Evolutionary conservation across 1,140 invertebrate species (phyloP).

Genomic region (Drosophila paulistorum): DNA sequence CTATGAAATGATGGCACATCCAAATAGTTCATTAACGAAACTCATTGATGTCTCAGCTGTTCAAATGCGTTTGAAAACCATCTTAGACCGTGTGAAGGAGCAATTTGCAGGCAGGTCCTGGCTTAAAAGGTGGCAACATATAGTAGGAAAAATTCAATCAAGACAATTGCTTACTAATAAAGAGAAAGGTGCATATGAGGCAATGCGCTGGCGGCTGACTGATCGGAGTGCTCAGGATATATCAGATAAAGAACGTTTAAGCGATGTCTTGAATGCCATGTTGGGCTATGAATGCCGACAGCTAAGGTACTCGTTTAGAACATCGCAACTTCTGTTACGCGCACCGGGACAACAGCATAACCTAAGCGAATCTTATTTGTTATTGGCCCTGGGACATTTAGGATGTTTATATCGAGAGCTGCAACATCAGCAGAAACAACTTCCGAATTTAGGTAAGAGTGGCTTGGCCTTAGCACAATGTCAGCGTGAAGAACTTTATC

Average conservation of each 20-base stretch:
- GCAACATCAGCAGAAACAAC: neutral
- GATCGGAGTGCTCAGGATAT: slow-evolving; percentile 9
- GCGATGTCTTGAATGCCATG: slow-evolving; percentile 47
- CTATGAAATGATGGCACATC: slow-evolving; percentile 25
- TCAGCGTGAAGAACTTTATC: slow-evolving; percentile 20
- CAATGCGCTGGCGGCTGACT: slow-evolving; percentile 14
- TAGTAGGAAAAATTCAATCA: slow-evolving; percentile 19
- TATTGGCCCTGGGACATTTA: slow-evolving; percentile 41
- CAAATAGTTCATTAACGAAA: neutral
- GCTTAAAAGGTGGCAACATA: neutral
- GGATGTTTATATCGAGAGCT: slow-evolving; percentile 40
- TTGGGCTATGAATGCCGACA: slow-evolving; percentile 47
- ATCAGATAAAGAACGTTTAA: neutral
- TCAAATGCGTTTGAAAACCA: neutral
- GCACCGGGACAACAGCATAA: slow-evolving; percentile 48
- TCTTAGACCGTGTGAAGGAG: neutral
- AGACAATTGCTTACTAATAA: slow-evolving; percentile 24
- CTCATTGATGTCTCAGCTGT: neutral
- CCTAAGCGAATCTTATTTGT: slow-evolving; percentile 50
- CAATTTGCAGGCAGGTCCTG: neutral
- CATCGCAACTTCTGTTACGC: slow-evolving; percentile 32
- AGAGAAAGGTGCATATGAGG: slow-evolving; percentile 31
- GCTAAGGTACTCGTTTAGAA: slow-evolving; percentile 23
- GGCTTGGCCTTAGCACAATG: slow-evolving; percentile 5
- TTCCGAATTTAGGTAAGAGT: slow-evolving; percentile 22